Evolutionary conservation across 2,113 vertebrate genomes (phyloP).

Genomic region (Panthera leo): DNA sequence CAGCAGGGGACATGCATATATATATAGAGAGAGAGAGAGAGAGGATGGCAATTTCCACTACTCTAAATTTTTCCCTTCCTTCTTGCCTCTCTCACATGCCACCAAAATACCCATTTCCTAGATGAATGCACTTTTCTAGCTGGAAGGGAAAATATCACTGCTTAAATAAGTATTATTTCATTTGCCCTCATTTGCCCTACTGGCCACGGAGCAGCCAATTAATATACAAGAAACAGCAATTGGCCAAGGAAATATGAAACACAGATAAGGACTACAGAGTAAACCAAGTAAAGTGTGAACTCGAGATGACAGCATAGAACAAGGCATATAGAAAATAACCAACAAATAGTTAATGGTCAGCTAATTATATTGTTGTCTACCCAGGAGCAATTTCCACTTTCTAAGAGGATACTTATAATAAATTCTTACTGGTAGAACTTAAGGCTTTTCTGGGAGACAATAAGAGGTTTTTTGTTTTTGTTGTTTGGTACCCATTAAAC

Average conservation of each 20-base stretch:
- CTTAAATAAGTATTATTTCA: not conserved
- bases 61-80: not conserved
- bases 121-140: not conserved
- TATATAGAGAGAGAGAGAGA: too few species aligned
- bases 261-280: not conserved
- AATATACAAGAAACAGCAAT: not conserved
- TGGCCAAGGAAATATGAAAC: not conserved
- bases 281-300: not conserved
- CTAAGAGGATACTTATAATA: not conserved
- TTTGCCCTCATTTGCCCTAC: not conserved
- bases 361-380: not conserved
- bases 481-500: not conserved
- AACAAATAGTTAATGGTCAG: not conserved
- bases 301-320: not conserved
- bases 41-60: not conserved
- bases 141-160: not conserved
- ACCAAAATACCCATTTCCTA: not conserved
- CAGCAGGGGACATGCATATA: rapidly evolving
- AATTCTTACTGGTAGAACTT: not conserved
- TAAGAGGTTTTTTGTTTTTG: not conserved
- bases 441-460: not conserved
- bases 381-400: not conserved
- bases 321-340: not conserved
- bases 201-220: not conserved
- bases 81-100: not conserved